Evolutionary conservation across 2,797 vertebrate species (phyloP), one percentile per base, ranked within the genome.

Genomic region (Margarornis squamiger): DNA sequence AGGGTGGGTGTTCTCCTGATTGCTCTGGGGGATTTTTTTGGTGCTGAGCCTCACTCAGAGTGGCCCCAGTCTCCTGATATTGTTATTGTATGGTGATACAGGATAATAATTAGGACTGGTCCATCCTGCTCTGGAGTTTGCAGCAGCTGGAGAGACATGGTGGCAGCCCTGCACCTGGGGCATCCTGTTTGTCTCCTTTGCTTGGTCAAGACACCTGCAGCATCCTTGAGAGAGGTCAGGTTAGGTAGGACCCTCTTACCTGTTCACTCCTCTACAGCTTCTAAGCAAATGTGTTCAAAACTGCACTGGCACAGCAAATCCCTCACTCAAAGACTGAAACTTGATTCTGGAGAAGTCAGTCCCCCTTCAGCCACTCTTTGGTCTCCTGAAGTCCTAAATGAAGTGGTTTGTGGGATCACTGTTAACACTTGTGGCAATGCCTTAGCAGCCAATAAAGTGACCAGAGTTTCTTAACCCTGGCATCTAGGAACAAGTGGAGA

Each of bases 81-180:
- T 76, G 58, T 72, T 52, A 2, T 0, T 14, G 27, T 20, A 12
- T 19, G 32, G 59, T 1, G 4, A 27, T 48, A 22, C 0, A 1
- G 26, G 77, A 43, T 17, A 27, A 29, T 30, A 70, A 32, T 29
- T 43, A 12, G 39, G 23, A 19, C 34, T 46, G 41, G 6, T 65
- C 32, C 19, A 14, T 32, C 36, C 66, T 79, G 39, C 34, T 32
- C 29, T 62, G 48, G 76, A 26, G 46, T 23, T 86, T 43, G 63
- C 17, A 59, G 23, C 32, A 80, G 38, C 55, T 84, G 36, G 41
- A 65, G 24, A 71, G 57, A 16, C 0, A 0, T 4, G 17, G 22
- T 71, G 61, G 61, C 43, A 73, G 32, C 41, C 16, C 54, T 38
- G 20, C 1, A 2, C 12, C 36, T 59, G 36, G 16, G 18, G 6